A percentile compares a stretch with the other conserved stretches of the same genome.
phyloP scores from a whole-genome alignment of 2,888 invertebrate species.

The Acrocera orbiculus region DNA sequence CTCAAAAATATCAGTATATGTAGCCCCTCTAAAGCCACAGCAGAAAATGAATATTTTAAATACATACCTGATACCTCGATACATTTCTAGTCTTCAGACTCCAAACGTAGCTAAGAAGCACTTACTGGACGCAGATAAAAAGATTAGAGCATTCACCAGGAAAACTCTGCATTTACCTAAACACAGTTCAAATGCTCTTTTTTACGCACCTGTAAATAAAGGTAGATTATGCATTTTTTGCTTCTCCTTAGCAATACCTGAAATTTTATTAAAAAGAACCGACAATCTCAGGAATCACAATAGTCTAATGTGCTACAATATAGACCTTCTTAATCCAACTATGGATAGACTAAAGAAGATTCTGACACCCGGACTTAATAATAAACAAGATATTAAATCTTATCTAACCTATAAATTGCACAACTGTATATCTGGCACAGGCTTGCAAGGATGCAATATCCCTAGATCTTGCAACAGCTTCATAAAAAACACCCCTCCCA shows the following conservation, averaged over 20 bases:
- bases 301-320: neutral
- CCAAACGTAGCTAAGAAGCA: neutral
- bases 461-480: neutral
- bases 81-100: neutral
- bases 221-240: neutral
- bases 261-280: neutral
- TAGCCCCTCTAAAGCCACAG: constrained; percentile 2
- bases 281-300: neutral
- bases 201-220: neutral
- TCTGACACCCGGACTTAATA: neutral
- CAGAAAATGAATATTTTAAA: neutral
- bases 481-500: neutral
- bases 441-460: neutral
- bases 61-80: neutral
- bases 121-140: neutral
- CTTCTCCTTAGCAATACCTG: neutral
- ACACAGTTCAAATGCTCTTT: neutral
- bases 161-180: neutral
- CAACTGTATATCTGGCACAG: neutral
- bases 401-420: neutral
- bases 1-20: no score
- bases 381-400: neutral
- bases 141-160: neutral
- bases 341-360: neutral
- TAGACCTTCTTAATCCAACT: neutral